A percentile compares a stretch with the other conserved stretches of the same genome.
Evolutionary conservation across 2,888 invertebrate species (phyloP).

Genomic region (Phorcus lineatus): DNA sequence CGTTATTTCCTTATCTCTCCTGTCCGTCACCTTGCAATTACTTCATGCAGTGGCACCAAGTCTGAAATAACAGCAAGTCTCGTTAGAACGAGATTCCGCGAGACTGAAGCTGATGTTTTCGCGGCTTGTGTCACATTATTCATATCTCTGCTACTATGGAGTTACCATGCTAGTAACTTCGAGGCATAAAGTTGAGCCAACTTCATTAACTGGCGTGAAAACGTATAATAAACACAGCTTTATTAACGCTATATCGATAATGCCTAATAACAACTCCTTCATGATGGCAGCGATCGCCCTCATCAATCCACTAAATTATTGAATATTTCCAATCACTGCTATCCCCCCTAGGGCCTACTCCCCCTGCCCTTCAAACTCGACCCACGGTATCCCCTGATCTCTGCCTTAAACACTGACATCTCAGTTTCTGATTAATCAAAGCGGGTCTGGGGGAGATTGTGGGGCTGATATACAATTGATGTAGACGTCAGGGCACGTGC

Average conservation of each 20-base stretch:
- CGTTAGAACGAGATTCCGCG: slow-evolving; percentile 17
- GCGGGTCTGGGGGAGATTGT: neutral
- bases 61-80: slow-evolving; percentile 6
- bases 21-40: slow-evolving; percentile 1
- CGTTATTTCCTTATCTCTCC: slow-evolving; percentile 2
- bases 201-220: slow-evolving; percentile 16
- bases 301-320: neutral
- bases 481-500: neutral
- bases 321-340: neutral
- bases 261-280: slow-evolving; percentile 1
- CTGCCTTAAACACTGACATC: no score
- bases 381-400: neutral
- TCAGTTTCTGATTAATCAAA: no score
- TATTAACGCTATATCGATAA: slow-evolving; percentile 9
- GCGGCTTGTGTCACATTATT: neutral
- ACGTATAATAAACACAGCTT: neutral
- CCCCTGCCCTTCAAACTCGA: neutral
- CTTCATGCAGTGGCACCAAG: neutral
- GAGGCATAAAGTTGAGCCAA: slow-evolving; percentile 11
- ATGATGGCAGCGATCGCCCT: neutral
- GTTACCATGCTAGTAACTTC: slow-evolving; percentile 10
- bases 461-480: neutral
- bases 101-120: neutral
- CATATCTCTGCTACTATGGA: neutral
- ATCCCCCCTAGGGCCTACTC: neutral